Base-by-base conservation (phyloP, 2,888 invertebrate species). In the Zaprionus obscuricornis region DNA sequence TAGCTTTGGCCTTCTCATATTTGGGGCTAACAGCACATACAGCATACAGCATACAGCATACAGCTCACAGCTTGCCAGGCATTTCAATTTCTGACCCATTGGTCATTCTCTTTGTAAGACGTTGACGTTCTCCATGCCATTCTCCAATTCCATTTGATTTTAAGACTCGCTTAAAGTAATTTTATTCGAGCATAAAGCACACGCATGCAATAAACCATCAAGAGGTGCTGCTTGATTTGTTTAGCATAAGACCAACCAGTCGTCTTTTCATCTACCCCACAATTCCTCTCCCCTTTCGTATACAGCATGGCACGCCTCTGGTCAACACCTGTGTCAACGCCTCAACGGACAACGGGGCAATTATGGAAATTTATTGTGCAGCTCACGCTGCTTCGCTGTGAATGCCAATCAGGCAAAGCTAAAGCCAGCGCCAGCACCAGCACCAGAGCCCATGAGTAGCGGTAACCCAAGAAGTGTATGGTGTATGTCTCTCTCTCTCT, bases 361-460 rank as follows among this genome's bases (percentile, higher is more conserved):
- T 79, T 85, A 79, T 79, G 85, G 78, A 79, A 79, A 79, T 79
- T 79, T 82, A 82, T 85, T 85, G 78, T 66, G 64, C 68, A 78
- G 54, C 79, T 65, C 67, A 55, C 29, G 34, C 47, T 54, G 56
- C 54, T 49, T 37, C 49, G 78, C 63, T 46, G 22, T 85, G 78
- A 60, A 79, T 79, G 72, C 62, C 83, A 79, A 79, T 79, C 75
- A 74, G 70, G 36, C 63, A 16, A 18, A 22, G 17, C 24, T 14
- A 14, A 17, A 54, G 33, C 42, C 36, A 49, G 20, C 69, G 47
- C 52, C 70, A 55, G 59, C 37, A 14, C 43, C 50, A 52, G 26
- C 26, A 3, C 2, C n/a, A n/a, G n/a, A n/a, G n/a, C n/a, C n/a
- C n/a, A n/a, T n/a, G n/a, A n/a, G n/a, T n/a, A n/a, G n/a, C n/a